These are phyloP conservation scores for Chaenocephalus aceratus DNA, from an alignment of 2,113 vertebrate species.

Conservation along the genomic window DNA sequence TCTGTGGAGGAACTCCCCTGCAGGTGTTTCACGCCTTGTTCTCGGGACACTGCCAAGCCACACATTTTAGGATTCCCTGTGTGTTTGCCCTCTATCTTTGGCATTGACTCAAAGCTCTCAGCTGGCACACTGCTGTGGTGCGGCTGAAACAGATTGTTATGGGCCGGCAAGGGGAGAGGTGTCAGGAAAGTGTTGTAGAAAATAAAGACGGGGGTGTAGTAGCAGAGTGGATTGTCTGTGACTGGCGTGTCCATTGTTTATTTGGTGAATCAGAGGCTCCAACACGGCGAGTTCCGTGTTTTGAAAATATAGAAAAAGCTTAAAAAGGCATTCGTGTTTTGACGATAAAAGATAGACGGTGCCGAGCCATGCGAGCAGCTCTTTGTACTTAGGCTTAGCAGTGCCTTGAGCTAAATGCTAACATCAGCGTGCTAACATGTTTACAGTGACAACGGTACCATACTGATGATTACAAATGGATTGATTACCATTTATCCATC, in stretches of 20 bases:
- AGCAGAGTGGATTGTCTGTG: constrained; percentile 2
- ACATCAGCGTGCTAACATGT: too few relatives aligned
- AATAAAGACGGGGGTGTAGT: neutral
- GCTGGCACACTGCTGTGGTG: constrained; percentile 24
- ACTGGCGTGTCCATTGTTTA: constrained; percentile 3
- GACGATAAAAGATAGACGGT: neutral
- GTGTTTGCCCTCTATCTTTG: constrained; percentile 51
- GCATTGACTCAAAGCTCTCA: constrained; percentile 42
- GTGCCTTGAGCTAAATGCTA: neutral
- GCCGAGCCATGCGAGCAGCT: too few relatives aligned
- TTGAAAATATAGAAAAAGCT: too few relatives aligned
- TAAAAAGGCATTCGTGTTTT: neutral
- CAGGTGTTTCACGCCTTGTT: constrained; percentile 18
- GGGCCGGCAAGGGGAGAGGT: constrained; percentile 3
- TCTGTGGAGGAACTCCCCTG: constrained; percentile 26
- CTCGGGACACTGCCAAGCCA: constrained; percentile 43
- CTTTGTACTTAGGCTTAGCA: neutral
- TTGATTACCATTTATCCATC: too few relatives aligned
- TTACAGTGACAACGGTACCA: too few relatives aligned
- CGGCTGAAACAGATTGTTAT: constrained; percentile 9
- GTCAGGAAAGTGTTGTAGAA: constrained; percentile 12
- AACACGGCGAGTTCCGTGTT: too few relatives aligned
- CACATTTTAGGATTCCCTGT: constrained; percentile 56
- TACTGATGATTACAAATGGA: too few relatives aligned
- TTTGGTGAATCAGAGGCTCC: neutral